Conservation (phyloP, 2,113 vertebrate genomes). For the Rhagologus leucostigma region DNA sequence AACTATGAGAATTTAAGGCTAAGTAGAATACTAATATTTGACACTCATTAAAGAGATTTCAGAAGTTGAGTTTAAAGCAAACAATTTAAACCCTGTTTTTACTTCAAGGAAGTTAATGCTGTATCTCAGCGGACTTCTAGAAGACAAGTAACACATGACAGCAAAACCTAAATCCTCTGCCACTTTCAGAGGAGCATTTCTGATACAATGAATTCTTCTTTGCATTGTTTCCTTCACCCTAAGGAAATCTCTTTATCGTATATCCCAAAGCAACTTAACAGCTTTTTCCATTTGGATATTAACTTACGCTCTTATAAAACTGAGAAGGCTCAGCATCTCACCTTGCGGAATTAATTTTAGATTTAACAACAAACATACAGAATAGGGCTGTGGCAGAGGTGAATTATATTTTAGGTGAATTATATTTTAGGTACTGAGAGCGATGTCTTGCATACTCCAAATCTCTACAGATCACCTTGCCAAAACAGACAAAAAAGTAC, state of each 20-base stretch:
- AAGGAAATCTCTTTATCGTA: not conserved
- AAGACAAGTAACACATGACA: not conserved
- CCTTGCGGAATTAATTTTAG: not conserved
- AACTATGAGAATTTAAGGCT: not conserved
- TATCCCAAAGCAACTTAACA: conserved; percentile 9
- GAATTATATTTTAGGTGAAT: not conserved
- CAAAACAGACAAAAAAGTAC: not conserved
- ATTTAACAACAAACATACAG: not conserved
- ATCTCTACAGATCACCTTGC: not conserved
- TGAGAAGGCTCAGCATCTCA: not conserved
- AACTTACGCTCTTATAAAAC: not conserved
- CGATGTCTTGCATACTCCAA: not conserved
- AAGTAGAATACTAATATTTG: not conserved
- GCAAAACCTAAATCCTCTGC: not conserved
- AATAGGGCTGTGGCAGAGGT: not conserved
- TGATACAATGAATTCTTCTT: not conserved
- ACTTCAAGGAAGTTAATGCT: not conserved
- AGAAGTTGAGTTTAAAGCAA: not conserved
- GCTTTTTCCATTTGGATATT: not conserved
- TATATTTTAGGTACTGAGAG: not conserved
- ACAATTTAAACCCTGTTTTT: not conserved
- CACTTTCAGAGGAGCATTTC: not conserved
- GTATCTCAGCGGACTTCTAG: not conserved
- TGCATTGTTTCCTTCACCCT: not conserved
- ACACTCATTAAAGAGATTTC: not conserved